Evolutionary conservation across 2,113 vertebrate genomes (phyloP), one percentile per base, ranked within the genome.

Genomic region (Hassar affinis): DNA sequence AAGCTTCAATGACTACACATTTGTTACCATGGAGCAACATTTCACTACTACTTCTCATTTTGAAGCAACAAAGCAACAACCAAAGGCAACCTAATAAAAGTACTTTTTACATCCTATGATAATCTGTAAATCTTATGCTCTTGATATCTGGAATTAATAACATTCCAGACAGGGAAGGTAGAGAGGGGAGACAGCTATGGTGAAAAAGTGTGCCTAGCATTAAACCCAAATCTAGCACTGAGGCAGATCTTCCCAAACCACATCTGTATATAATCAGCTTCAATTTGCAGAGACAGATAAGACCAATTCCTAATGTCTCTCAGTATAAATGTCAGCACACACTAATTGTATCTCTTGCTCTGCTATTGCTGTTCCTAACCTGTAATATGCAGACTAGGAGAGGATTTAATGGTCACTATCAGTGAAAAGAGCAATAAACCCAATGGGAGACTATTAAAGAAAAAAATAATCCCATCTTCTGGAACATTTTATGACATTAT

Each of bases 101-200:
- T 42, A 38, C 1, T 64, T 14, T 64, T 42, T 22, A 22, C 18
- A 38, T 22, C 18, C 1, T 68, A 22, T 64, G 14, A 6, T 33
- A 64, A 64, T 64, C 7, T 64, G 35, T 20, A 71, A 42, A 45
- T 71, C 38, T 69, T 20, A 7, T 38, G 45, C 25, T 69, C 38
- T 2, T 69, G 64, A 84, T 88, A 87, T 84, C 54, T 88, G 72
- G 68, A 81, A 85, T 86, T 86, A 88, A 88, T 77, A 42, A 22
- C 66, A 69, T 42, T 42, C 35, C 35, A 42, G 20, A 68, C 18
- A 69, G 33, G 33, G 64, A 68, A 68, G 35, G 45, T 35, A 30
- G 69, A 51, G 45, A 75, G 45, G 38, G 56, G 52, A 49, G 77
- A n/a, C 14, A 51, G 42, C 12, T 72, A 42, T 56, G 7, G 38